Conservation (phyloP, 2,113 vertebrate species). For the Nesoenas mayeri region DNA sequence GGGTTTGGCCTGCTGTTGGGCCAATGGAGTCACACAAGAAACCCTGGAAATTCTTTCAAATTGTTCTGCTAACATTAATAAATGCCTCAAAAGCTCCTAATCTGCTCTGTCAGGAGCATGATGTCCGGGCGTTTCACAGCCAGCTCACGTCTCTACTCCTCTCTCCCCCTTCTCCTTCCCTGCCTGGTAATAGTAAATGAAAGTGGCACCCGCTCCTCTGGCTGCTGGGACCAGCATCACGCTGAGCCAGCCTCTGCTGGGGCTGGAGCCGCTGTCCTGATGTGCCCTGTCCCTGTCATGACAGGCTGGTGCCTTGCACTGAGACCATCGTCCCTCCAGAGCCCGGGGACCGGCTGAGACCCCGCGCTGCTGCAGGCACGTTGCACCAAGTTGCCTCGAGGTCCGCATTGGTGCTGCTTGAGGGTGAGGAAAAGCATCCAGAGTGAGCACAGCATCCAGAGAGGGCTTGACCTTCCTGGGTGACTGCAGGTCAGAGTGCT, state of each 20-base stretch:
- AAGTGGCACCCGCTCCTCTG: constrained; percentile 5
- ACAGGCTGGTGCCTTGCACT: fast-evolving
- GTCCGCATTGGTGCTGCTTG: neutral
- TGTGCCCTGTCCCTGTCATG: fast-evolving
- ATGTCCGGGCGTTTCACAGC: constrained; percentile 40
- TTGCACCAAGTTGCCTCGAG: neutral
- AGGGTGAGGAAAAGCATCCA: neutral
- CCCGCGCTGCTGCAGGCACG: neutral
- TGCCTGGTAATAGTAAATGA: constrained; percentile 50
- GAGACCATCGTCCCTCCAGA: neutral
- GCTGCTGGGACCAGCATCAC: neutral
- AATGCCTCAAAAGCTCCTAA: constrained; percentile 68
- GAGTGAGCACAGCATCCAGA: fast-evolving
- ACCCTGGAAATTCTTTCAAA: constrained; percentile 66
- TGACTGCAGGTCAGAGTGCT: neutral
- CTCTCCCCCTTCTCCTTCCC: constrained; percentile 3
- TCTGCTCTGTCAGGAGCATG: constrained; percentile 68
- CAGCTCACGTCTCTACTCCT: constrained; percentile 55
- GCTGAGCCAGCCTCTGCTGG: neutral
- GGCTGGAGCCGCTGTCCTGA: neutral
- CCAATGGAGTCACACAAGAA: constrained; percentile 54
- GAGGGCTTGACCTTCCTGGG: neutral
- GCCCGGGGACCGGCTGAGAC: neutral
- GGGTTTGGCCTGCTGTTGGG: constrained; percentile 45
- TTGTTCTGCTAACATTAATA: constrained; percentile 72